phyloP scores from a whole-genome alignment of 2,797 vertebrate genomes.

The Discoglossus pictus region DNA sequence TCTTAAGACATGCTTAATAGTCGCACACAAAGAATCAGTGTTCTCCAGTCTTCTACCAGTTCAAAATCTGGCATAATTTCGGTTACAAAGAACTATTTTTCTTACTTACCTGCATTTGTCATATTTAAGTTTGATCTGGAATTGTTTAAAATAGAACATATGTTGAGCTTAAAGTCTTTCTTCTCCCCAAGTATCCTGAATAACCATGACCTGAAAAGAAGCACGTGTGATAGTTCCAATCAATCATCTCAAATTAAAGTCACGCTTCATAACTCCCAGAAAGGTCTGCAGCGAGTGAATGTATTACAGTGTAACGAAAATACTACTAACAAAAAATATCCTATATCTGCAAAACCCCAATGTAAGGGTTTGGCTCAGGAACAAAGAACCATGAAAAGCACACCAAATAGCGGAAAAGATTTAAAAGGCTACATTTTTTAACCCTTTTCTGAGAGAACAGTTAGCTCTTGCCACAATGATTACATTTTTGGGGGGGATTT shows the following conservation, averaged over 20 bases:
- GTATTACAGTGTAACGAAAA: background rate
- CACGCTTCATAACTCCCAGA: slow-evolving; percentile 3
- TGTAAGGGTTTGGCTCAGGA: too few species aligned
- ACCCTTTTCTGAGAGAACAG: too few species aligned
- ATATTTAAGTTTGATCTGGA: slow-evolving; percentile 15
- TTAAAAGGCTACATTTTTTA: too few species aligned
- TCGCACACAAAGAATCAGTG: background rate
- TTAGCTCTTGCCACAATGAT: too few species aligned
- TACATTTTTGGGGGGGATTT: too few species aligned
- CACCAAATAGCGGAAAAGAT: too few species aligned
- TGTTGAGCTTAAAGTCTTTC: slow-evolving; percentile 3
- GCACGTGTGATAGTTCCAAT: slow-evolving; percentile 17
- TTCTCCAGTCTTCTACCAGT: background rate
- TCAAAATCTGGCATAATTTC: background rate
- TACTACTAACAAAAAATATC: background rate
- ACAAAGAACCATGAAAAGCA: too few species aligned
- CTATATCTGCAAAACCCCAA: background rate
- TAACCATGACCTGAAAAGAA: slow-evolving; percentile 13
- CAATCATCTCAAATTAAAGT: slow-evolving; percentile 28
- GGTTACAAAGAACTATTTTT: slow-evolving; percentile 16
- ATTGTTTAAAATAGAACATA: slow-evolving; percentile 31
- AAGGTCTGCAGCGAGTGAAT: background rate
- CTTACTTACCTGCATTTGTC: slow-evolving; percentile 29
- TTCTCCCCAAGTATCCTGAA: slow-evolving; percentile 5
- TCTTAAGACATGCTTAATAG: background rate